phyloP scores from a whole-genome alignment of 1,140 invertebrate genomes.

The Acromyrmex heyeri region DNA sequence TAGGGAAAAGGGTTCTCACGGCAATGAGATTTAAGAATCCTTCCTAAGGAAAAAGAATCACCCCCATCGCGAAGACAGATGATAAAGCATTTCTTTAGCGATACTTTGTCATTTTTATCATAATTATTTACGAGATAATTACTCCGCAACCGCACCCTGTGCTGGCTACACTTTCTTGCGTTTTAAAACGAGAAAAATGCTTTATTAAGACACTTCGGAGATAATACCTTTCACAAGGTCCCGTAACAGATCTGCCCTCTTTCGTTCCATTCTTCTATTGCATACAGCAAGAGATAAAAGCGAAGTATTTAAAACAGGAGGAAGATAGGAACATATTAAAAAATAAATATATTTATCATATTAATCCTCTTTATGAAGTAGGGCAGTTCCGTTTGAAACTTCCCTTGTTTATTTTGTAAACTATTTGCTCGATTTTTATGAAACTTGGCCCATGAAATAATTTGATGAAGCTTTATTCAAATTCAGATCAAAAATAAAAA shows the following conservation, averaged over 20 bases:
- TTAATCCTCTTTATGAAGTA: too few species aligned
- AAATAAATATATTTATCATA: background rate
- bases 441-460: too few species aligned
- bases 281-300: background rate
- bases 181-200: slow-evolving; percentile 55
- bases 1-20: slow-evolving; percentile 77
- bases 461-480: too few species aligned
- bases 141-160: slow-evolving; percentile 60
- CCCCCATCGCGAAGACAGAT: slow-evolving; percentile 55
- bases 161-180: slow-evolving; percentile 26
- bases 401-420: too few species aligned
- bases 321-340: background rate
- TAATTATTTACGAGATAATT: slow-evolving; percentile 85
- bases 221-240: slow-evolving; percentile 44
- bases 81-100: slow-evolving; percentile 80
- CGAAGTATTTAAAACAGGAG: background rate
- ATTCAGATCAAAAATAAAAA: too few species aligned
- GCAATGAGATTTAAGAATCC: slow-evolving; percentile 79
- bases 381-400: too few species aligned
- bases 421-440: too few species aligned
- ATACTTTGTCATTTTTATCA: slow-evolving; percentile 85
- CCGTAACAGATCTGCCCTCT: slow-evolving; percentile 22
- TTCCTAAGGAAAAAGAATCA: slow-evolving; percentile 65
- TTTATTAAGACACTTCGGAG: slow-evolving; percentile 54
- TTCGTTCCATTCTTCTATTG: background rate